Base-by-base conservation (phyloP, 2,888 invertebrate species). In the Agrochola litura region DNA sequence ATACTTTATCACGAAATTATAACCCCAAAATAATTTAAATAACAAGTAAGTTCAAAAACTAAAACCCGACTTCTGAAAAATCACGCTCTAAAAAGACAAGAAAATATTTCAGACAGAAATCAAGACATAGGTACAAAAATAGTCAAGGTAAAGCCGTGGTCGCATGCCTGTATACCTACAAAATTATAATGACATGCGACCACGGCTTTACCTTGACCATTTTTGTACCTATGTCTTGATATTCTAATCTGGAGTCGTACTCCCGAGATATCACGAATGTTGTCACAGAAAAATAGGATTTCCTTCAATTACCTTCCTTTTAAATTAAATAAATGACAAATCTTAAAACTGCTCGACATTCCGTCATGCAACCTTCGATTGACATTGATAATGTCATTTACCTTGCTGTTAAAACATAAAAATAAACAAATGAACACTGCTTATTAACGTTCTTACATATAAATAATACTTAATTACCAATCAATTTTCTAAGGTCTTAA, bases 401-500 rank as follows among this genome's bases (percentile, higher is more conserved):
- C 69, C 73, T 81, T 77, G 72, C 56, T 37, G 16, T 52, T 46
- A 56, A 80, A 69, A 49, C 60, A 63, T 58, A 14, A 43, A 54
- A 37, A 66, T 71, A 49, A 72, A 68, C 67, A 61, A 75, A 70
- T 80, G 5, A 49, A 56, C 43, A 58, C n/a, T 61, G n/a, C 56
- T 58, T 52, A 82, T 46, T 74, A 54, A 41, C 19, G 6, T 52
- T n/a, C 14, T 49, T 65, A 68, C 4, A 54, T 60, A 14, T 46
- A 46, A 46, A 46, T 46, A 61, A 77, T 56, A 25, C 25, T 54
- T 49, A 43, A 72, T 61, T 56, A 61, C 67, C 58, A 66, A 82
- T 83, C 25, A 61, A 61, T 73, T 58, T 77, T 56, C 56, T 58
- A 77, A 73, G 81, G 72, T 72, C 71, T 61, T 54, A 6, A n/a